Conservation (phyloP, 2,888 invertebrate genomes). For the Pseudeuparius sepicola region DNA sequence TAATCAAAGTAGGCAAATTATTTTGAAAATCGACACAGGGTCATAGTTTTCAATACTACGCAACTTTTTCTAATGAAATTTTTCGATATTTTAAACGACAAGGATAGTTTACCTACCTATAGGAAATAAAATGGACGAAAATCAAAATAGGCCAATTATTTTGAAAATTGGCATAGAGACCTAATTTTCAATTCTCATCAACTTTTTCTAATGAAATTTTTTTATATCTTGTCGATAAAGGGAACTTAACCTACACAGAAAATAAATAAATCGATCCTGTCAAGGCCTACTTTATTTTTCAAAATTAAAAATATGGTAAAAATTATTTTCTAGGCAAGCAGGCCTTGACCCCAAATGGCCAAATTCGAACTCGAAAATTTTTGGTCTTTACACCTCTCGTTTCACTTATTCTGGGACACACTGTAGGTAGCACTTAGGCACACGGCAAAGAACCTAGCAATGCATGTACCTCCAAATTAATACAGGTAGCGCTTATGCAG, state of each 20-base stretch:
- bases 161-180: neutral
- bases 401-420: too few relatives aligned
- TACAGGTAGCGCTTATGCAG: too few relatives aligned
- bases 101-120: too few relatives aligned
- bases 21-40: too few relatives aligned
- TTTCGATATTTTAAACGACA: too few relatives aligned
- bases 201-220: slow-evolving; percentile 2
- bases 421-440: too few relatives aligned
- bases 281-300: slow-evolving; percentile 1
- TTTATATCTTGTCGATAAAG: neutral
- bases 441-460: too few relatives aligned
- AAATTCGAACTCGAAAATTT: slow-evolving; percentile 1
- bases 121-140: too few relatives aligned
- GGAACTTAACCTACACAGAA: neutral
- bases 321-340: slow-evolving; percentile 1
- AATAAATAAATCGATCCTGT: neutral
- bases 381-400: neutral
- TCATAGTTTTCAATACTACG: too few relatives aligned
- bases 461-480: too few relatives aligned
- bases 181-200: neutral
- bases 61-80: too few relatives aligned
- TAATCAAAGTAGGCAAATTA: too few relatives aligned
- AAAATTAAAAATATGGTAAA: slow-evolving; percentile 1
- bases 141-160: neutral
- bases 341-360: neutral